These are phyloP conservation scores for Seira ritae DNA, from an alignment of 2,888 invertebrate species.

Conservation along the genomic window DNA sequence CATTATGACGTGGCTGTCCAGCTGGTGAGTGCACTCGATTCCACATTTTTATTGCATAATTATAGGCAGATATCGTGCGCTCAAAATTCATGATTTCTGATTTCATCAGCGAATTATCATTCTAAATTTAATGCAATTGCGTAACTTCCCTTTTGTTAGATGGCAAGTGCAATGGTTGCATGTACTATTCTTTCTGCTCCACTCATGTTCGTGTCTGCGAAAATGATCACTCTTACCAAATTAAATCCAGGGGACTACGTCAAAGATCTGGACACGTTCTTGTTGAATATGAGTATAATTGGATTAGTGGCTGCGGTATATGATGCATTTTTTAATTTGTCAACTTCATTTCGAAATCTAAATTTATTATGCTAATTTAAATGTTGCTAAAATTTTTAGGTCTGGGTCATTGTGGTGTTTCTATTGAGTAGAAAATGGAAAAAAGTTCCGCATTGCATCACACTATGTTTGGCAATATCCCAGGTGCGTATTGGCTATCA, in stretches of 20 bases:
- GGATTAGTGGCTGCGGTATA: conserved; percentile 84
- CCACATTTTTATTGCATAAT: neutral
- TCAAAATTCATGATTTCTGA: no score
- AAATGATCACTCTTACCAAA: conserved; percentile 87
- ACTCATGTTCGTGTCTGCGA: conserved; percentile 95
- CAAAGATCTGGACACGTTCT: conserved; percentile 85
- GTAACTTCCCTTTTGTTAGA: conserved; percentile 77
- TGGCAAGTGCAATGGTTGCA: conserved; percentile 95
- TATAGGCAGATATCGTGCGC: no score
- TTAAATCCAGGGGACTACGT: conserved; percentile 84
- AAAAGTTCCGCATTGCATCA: conserved; percentile 88
- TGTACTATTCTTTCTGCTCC: conserved; percentile 96
- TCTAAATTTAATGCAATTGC: neutral
- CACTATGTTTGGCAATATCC: conserved; percentile 85
- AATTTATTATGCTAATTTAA: neutral
- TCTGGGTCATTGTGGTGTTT: conserved; percentile 87
- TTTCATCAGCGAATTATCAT: no score
- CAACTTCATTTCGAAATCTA: conserved; percentile 5
- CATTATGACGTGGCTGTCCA: conserved; percentile 91
- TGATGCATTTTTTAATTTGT: no score
- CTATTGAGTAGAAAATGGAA: conserved; percentile 85
- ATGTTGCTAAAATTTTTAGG: no score
- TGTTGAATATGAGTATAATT: conserved; percentile 89
- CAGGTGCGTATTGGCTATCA: conserved; percentile 82
- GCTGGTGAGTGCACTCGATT: conserved; percentile 80